These are phyloP conservation scores for Octomys mimax DNA, from an alignment of 2,797 vertebrate genomes.

Conservation along the genomic window DNA sequence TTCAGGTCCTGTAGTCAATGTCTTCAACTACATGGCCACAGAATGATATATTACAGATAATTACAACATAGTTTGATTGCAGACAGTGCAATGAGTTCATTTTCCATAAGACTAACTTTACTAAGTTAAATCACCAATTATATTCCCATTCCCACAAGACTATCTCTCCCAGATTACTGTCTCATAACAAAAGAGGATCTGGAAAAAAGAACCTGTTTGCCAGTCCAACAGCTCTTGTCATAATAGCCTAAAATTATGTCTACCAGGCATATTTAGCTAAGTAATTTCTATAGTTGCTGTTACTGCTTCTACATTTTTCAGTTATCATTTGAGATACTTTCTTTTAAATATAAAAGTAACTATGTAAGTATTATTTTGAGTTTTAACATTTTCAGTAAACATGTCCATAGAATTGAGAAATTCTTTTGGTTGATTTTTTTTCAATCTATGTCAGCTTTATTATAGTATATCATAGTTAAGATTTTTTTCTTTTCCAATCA, in stretches of 20 bases:
- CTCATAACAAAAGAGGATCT: background rate
- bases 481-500: background rate
- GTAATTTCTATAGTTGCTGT: background rate
- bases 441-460: background rate
- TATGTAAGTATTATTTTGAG: background rate
- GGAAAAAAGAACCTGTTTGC: background rate
- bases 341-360: constrained; percentile 38
- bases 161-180: background rate
- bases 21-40: background rate
- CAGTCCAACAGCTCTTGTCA: background rate
- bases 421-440: background rate
- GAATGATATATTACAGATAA: background rate
- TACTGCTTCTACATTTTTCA: background rate
- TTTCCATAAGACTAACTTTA: background rate
- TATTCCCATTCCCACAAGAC: background rate
- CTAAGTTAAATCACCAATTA: background rate
- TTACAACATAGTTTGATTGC: background rate
- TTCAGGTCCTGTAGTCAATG: too few relatives aligned
- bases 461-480: background rate
- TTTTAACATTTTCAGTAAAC: background rate
- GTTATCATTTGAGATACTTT: background rate
- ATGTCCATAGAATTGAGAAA: background rate
- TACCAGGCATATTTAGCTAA: background rate
- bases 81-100: background rate
- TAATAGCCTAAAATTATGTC: background rate